Conservation (phyloP, 2,113 vertebrate genomes). For the Onychostoma macrolepis region DNA sequence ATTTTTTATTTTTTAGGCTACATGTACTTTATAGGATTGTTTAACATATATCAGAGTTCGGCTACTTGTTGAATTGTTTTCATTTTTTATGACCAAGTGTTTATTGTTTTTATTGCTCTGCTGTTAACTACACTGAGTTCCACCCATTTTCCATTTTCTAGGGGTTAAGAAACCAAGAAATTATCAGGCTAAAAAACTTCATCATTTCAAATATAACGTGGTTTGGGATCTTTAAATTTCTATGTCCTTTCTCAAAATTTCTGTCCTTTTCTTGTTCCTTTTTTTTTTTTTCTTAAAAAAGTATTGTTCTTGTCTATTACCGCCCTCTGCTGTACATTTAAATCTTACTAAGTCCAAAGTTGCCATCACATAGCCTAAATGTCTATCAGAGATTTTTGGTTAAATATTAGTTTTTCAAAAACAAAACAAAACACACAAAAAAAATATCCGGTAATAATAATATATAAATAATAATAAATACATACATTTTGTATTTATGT, state of each 20-base stretch:
- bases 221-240: no score
- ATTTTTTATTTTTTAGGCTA: neutral
- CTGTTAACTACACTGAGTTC: neutral
- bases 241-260: neutral
- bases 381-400: neutral
- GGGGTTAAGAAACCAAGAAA: neutral
- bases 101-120: neutral
- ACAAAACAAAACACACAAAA: no score
- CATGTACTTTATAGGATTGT: neutral
- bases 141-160: neutral
- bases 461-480: no score
- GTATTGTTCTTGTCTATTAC: neutral
- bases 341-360: neutral
- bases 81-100: neutral
- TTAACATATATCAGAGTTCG: neutral
- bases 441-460: no score
- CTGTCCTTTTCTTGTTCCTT: neutral
- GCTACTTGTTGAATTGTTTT: neutral
- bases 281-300: neutral
- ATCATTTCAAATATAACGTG: neutral
- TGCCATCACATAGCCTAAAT: neutral
- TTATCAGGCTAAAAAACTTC: neutral
- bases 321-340: slow-evolving; percentile 9
- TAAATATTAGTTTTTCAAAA: no score
- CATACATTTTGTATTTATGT: no score